phyloP scores from a whole-genome alignment of 1,140 invertebrate genomes.

The Drosophila bocki region DNA sequence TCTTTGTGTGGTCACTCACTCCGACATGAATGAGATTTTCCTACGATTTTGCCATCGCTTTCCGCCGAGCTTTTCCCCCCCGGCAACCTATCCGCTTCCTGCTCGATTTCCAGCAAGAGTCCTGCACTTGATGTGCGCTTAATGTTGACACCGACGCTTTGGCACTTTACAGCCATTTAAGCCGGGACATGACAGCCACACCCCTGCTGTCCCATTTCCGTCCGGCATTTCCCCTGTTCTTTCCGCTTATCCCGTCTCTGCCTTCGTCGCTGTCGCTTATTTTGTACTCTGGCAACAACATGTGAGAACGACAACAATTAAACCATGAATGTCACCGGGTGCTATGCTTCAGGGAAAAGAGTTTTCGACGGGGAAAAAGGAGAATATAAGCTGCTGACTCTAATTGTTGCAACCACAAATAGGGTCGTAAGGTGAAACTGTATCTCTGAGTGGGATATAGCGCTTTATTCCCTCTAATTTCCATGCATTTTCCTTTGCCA shows the following conservation, averaged over 20 bases:
- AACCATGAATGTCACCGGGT: slow-evolving; percentile 36
- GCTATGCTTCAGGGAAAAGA: slow-evolving; percentile 1
- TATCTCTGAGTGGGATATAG: neutral
- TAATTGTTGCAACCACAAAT: slow-evolving; percentile 24
- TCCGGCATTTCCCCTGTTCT: slow-evolving; percentile 14
- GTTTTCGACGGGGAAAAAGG: neutral
- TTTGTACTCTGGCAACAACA: slow-evolving; percentile 22
- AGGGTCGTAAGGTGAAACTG: neutral
- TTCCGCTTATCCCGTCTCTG: neutral
- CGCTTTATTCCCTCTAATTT: slow-evolving; percentile 8
- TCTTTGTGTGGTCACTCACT: slow-evolving; percentile 54
- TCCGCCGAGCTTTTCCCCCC: too few species aligned
- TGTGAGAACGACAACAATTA: slow-evolving; percentile 50
- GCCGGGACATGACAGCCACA: slow-evolving; percentile 41
- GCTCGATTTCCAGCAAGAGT: slow-evolving; percentile 32
- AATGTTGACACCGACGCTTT: slow-evolving; percentile 70
- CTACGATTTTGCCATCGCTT: neutral
- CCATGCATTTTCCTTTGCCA: slow-evolving; percentile 6
- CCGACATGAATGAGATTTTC: slow-evolving; percentile 37
- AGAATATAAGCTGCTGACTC: slow-evolving; percentile 4
- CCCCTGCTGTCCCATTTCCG: slow-evolving; percentile 40
- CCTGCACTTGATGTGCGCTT: slow-evolving; percentile 70
- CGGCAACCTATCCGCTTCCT: slow-evolving; percentile 22
- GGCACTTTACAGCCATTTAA: slow-evolving; percentile 56
- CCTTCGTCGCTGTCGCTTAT: neutral